Evolutionary conservation across 53 echinoderm and acorn worm species (phyloP).

Genomic region (Luidia sarsii): DNA sequence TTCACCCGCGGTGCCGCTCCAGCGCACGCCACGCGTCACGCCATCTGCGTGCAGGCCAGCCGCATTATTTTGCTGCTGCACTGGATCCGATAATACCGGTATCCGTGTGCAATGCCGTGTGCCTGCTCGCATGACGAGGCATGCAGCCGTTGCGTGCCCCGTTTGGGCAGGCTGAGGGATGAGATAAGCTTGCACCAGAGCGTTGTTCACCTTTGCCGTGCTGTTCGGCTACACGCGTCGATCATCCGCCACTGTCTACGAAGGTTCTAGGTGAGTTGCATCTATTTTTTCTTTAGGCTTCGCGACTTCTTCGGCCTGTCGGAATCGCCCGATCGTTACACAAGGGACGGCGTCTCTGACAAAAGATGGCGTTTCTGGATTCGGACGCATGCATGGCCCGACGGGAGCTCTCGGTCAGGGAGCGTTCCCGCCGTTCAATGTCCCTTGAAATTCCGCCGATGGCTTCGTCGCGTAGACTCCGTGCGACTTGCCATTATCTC

Average conservation of each 20-base stretch:
- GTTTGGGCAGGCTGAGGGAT: neutral
- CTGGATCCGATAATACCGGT: neutral
- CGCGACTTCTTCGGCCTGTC: neutral
- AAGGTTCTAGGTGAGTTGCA: neutral
- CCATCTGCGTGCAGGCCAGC: neutral
- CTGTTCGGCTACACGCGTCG: neutral
- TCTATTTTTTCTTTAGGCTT: neutral
- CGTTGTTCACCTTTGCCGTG: neutral
- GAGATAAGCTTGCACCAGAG: neutral
- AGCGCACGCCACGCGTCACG: neutral
- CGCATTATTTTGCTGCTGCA: neutral
- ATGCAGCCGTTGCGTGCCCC: conserved; percentile 1
- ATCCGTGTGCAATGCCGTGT: neutral
- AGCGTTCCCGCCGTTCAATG: conserved; percentile 7
- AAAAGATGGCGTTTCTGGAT: neutral
- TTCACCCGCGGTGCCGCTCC: conserved; percentile 11
- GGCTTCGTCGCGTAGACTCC: conserved; percentile 16
- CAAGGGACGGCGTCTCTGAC: neutral
- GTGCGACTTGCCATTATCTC: too few relatives aligned
- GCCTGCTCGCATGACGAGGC: neutral
- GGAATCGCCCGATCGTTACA: neutral
- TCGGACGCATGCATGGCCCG: conserved; percentile 2
- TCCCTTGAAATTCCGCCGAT: conserved; percentile 1
- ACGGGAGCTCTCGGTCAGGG: conserved; percentile 1
- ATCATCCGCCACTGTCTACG: neutral